Conservation (phyloP, 2,797 vertebrate genomes). For the Vireo griseus region DNA sequence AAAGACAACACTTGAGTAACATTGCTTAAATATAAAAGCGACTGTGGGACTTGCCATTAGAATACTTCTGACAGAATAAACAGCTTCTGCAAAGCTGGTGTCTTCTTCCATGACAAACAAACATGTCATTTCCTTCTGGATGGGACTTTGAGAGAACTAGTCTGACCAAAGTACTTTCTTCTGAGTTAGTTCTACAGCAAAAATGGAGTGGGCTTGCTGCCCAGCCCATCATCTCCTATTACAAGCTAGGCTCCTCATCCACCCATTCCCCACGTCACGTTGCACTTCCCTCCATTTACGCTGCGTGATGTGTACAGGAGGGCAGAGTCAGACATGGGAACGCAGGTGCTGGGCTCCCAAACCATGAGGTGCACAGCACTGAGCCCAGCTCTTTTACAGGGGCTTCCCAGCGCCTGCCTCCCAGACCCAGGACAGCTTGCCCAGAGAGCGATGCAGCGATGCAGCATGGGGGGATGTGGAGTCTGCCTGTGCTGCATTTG, state of each 20-base stretch:
- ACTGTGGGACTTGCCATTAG: background rate
- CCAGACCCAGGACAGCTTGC: fast-evolving
- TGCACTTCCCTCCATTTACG: background rate
- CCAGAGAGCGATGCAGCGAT: fast-evolving
- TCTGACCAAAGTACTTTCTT: background rate
- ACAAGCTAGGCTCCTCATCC: background rate
- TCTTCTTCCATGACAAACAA: background rate
- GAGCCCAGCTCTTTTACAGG: fast-evolving
- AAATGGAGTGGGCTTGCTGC: background rate
- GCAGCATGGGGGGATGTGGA: background rate
- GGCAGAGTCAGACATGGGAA: background rate
- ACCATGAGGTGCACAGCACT: background rate
- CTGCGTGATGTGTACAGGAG: background rate
- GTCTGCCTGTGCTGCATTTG: background rate
- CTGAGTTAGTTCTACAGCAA: background rate
- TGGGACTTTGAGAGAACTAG: background rate
- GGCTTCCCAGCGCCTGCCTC: background rate
- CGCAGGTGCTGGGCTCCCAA: background rate
- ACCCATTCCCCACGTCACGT: fast-evolving
- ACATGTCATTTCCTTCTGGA: background rate
- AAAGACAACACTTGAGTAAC: background rate
- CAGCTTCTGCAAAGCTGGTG: background rate
- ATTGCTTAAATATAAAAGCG: background rate
- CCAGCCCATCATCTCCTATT: background rate
- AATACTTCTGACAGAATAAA: background rate